Evolutionary conservation across 1,140 invertebrate species (phyloP).

Genomic region (Olivierus martensii): DNA sequence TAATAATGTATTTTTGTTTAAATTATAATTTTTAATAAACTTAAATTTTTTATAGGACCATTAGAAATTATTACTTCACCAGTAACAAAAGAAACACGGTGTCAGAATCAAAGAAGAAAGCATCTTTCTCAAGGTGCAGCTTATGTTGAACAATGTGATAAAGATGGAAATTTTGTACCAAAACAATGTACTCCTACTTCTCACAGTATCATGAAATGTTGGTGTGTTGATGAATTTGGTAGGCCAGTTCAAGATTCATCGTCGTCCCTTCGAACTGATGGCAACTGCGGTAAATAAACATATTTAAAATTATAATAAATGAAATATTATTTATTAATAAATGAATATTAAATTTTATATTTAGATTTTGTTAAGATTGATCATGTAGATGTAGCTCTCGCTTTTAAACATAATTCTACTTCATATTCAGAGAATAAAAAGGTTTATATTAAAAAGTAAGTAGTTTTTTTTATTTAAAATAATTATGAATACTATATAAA

Average conservation of each 20-base stretch:
- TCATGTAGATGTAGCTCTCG: background rate
- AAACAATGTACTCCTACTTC: slow-evolving; percentile 52
- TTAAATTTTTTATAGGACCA: no score
- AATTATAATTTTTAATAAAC: no score
- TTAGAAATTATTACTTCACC: no score
- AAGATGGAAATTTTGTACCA: slow-evolving; percentile 47
- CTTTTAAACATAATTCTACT: background rate
- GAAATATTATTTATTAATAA: no score
- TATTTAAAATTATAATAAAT: no score
- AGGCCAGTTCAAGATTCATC: background rate
- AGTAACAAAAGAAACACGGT: background rate
- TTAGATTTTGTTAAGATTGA: background rate
- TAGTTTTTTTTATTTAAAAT: no score
- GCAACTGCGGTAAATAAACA: background rate
- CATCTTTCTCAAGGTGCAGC: background rate
- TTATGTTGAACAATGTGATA: slow-evolving; percentile 63
- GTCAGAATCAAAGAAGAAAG: background rate
- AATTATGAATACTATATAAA: no score
- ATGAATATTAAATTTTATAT: no score
- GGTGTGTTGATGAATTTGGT: slow-evolving; percentile 46
- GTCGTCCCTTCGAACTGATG: background rate
- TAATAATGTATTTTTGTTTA: no score
- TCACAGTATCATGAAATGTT: slow-evolving; percentile 54
- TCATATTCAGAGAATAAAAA: no score
- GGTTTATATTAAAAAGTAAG: no score